Percentiles rank a stretch among this genome's conserved stretches.
phyloP scores from a whole-genome alignment of 2,797 vertebrate species.

The Acropternis orthonyx region DNA sequence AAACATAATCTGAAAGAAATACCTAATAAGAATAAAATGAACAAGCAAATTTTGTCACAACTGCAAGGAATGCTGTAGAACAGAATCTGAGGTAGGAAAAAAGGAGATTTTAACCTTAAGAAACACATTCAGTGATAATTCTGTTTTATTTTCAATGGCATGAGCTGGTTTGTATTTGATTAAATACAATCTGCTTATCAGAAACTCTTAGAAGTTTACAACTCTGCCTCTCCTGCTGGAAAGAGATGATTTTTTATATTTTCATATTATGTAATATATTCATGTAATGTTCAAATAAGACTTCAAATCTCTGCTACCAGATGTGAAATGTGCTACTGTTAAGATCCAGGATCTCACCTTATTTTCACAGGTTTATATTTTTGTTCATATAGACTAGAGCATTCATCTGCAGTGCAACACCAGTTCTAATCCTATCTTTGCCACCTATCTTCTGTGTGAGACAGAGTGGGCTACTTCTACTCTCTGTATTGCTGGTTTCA shows the following conservation, averaged over 20 bases:
- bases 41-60: background rate
- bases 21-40: background rate
- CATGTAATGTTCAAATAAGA: background rate
- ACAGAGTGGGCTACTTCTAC: background rate
- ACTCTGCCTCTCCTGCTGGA: background rate
- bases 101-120: background rate
- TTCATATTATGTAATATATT: background rate
- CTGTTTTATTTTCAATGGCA: background rate
- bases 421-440: background rate
- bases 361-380: fast-evolving
- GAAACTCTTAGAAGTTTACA: background rate
- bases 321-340: background rate
- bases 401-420: background rate
- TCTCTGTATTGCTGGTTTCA: background rate
- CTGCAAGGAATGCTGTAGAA: background rate
- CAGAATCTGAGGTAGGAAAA: background rate
- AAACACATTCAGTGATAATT: background rate
- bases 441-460: background rate
- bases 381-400: background rate
- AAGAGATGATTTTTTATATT: background rate
- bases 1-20: conserved; percentile 27
- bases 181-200: background rate
- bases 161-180: background rate
- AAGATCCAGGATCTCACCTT: background rate
- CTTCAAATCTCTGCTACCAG: background rate